phyloP scores from a whole-genome alignment of 2,888 invertebrate genomes.

The Ectemnius lituratus region DNA sequence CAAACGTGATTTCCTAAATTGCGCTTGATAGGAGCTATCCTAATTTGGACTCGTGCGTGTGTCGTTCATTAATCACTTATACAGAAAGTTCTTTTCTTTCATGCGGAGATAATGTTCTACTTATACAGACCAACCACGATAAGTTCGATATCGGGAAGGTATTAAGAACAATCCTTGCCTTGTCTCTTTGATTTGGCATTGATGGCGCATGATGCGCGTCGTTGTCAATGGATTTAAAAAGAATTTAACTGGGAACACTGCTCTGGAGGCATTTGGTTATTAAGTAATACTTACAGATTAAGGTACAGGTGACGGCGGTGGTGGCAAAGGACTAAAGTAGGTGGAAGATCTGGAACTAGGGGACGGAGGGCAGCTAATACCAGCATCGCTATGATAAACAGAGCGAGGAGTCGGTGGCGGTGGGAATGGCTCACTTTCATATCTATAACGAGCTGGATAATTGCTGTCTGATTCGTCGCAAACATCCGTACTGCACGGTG shows the following conservation, averaged over 20 bases:
- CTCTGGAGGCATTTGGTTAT: not conserved
- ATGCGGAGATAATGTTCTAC: no score
- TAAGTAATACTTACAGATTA: slow-evolving; percentile 43
- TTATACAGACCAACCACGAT: no score
- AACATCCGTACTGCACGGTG: slow-evolving; percentile 96
- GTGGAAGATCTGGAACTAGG: slow-evolving; percentile 87
- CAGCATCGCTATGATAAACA: slow-evolving; percentile 85
- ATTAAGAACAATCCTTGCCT: no score
- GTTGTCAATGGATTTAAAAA: no score
- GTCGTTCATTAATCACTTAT: no score
- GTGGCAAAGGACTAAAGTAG: slow-evolving; percentile 89
- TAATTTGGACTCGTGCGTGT: not conserved
- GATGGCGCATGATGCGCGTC: no score
- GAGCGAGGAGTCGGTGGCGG: slow-evolving; percentile 88
- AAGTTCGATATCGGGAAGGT: no score
- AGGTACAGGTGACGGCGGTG: slow-evolving; percentile 91
- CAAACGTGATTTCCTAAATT: slow-evolving; percentile 2
- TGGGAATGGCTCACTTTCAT: slow-evolving; percentile 85
- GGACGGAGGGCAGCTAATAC: slow-evolving; percentile 82
- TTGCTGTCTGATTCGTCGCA: slow-evolving; percentile 93
- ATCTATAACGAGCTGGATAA: slow-evolving; percentile 82
- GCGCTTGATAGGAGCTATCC: not conserved
- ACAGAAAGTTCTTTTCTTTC: no score
- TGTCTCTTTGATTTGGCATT: no score
- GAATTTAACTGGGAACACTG: not conserved